Percentiles rank a stretch among this genome's conserved stretches.
Conservation (phyloP, 2,797 vertebrate species). For the Bradypodion ventrale region DNA sequence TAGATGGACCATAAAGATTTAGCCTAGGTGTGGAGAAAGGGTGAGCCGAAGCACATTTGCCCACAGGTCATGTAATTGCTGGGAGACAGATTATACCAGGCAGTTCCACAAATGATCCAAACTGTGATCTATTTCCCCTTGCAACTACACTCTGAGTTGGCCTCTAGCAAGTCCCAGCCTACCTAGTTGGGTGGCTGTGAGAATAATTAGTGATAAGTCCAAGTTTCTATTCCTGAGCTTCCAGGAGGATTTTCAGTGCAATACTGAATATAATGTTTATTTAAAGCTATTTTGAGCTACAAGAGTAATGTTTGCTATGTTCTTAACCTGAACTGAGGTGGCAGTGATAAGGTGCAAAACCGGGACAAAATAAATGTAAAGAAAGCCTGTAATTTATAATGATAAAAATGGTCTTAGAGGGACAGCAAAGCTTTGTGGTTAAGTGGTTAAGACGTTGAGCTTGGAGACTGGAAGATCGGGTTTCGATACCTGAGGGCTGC, state of each 20-base stretch:
- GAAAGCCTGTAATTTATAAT: neutral
- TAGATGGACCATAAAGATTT: too few relatives aligned
- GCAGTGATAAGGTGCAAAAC: neutral
- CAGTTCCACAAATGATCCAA: too few relatives aligned
- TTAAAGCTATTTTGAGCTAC: neutral
- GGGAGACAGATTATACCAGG: too few relatives aligned
- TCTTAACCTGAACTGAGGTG: neutral
- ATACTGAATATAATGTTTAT: neutral
- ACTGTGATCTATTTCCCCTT: too few relatives aligned
- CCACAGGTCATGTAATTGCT: too few relatives aligned
- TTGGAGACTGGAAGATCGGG: too few relatives aligned
- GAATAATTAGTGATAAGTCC: neutral
- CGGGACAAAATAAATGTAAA: neutral
- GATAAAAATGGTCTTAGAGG: neutral
- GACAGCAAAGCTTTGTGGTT: neutral
- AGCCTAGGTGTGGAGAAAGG: too few relatives aligned
- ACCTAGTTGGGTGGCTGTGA: neutral
- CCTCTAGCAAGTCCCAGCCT: neutral
- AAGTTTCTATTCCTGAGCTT: neutral
- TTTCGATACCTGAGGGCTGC: too few relatives aligned
- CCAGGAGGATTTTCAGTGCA: neutral
- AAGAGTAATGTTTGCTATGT: neutral
- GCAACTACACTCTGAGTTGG: neutral
- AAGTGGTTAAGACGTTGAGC: too few relatives aligned
- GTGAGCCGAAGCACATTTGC: too few relatives aligned